Percentiles rank a stretch among this genome's conserved stretches.
Conservation (phyloP, 2,797 vertebrate species). For the Paedocypris micromegethes region DNA sequence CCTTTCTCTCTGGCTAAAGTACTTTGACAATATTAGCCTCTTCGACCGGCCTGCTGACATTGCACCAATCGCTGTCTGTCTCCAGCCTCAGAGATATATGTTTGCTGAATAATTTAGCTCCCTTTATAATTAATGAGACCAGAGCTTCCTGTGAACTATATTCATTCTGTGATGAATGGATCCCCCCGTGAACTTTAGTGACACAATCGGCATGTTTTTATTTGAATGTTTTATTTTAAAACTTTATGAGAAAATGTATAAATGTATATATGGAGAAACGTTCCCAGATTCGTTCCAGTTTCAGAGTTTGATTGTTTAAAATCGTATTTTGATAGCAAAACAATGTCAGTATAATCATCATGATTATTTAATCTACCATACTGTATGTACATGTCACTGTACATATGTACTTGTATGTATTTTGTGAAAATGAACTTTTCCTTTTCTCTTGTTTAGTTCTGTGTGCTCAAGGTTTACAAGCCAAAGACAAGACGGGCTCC, state of each 20-base stretch:
- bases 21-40: conserved; percentile 3
- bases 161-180: conserved; percentile 45
- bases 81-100: conserved; percentile 63
- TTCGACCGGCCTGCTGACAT: conserved; percentile 34
- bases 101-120: conserved; percentile 72
- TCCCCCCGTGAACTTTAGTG: conserved; percentile 34
- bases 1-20: conserved; percentile 4
- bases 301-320: no score
- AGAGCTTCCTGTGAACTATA: conserved; percentile 68
- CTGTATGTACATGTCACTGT: not conserved
- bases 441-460: conserved; percentile 72
- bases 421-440: conserved; percentile 5
- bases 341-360: no score
- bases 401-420: not conserved
- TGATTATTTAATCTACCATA: not conserved
- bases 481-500: conserved; percentile 97
- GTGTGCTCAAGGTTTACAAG: conserved; percentile 94
- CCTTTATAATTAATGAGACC: conserved; percentile 69
- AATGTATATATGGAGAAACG: no score
- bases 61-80: conserved; percentile 57
- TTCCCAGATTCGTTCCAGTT: no score
- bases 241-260: no score
- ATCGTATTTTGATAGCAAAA: no score
- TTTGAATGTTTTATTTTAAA: no score
- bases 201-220: conserved; percentile 8